Conservation (phyloP, 2,797 vertebrate species). For the Mormyrus hasselquistii region DNA sequence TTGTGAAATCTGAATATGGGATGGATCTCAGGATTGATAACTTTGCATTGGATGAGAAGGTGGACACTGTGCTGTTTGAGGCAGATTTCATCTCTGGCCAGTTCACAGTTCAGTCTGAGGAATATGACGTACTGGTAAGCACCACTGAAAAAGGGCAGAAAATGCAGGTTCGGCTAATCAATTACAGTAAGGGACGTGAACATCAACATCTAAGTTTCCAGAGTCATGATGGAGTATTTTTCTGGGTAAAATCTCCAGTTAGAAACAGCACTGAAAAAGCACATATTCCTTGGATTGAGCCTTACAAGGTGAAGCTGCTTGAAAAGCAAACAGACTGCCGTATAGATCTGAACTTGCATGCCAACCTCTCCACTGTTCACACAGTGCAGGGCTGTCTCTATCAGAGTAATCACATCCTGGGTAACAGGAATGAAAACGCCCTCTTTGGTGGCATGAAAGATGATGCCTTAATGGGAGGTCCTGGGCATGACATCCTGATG, state of each 20-base stretch:
- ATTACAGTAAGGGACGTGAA: not conserved
- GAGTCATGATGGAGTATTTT: not conserved
- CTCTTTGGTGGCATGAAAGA: constrained; percentile 25
- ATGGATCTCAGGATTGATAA: not conserved
- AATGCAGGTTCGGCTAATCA: not conserved
- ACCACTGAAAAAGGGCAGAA: not conserved
- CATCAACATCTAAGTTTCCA: not conserved
- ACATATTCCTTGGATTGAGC: constrained; percentile 1
- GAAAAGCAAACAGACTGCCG: constrained; percentile 31
- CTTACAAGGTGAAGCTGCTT: constrained; percentile 44
- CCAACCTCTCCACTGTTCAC: constrained; percentile 39
- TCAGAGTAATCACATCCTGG: not conserved
- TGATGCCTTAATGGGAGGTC: constrained; percentile 39
- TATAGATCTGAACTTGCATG: constrained; percentile 36
- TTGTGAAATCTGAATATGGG: not conserved
- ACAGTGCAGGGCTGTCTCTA: constrained; percentile 41
- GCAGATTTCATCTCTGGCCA: not conserved
- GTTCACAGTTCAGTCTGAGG: not conserved
- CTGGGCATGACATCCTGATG: constrained; percentile 43
- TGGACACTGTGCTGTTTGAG: not conserved
- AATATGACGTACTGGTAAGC: not conserved
- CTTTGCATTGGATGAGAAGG: not conserved
- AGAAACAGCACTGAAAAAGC: not conserved
- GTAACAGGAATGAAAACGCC: not conserved
- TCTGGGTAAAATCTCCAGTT: not conserved